A percentile compares a stretch with the other conserved stretches of the same genome.
These are phyloP conservation scores for Nycticebus coucang DNA, from an alignment of 2,113 vertebrate genomes.

Conservation along the genomic window DNA sequence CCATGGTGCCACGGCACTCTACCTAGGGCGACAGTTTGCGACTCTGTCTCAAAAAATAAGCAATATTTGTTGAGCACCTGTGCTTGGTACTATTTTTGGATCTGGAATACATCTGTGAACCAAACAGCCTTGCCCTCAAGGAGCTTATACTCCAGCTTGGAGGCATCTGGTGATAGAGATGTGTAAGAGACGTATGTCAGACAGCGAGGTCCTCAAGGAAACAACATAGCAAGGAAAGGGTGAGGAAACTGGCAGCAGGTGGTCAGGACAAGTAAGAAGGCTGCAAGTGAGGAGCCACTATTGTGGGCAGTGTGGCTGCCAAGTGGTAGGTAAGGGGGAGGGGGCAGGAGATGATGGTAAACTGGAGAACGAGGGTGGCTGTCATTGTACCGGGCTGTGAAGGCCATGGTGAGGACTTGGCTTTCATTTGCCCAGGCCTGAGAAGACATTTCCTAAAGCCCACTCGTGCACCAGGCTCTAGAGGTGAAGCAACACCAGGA, in stretches of 20 bases:
- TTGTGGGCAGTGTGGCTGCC: neutral
- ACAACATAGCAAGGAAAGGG: neutral
- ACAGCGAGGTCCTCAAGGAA: neutral
- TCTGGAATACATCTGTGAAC: neutral
- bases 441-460: neutral
- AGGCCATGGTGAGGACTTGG: neutral
- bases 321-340: too few relatives aligned
- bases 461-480: neutral
- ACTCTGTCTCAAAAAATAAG: too few relatives aligned
- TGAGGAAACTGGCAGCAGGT: neutral
- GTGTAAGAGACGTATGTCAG: neutral
- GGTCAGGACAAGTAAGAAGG: neutral
- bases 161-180: neutral
- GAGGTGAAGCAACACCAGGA: neutral
- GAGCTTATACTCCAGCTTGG: neutral
- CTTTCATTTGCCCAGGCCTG: neutral
- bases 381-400: fast-evolving
- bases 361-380: neutral
- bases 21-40: too few relatives aligned
- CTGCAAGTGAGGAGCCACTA: fast-evolving
- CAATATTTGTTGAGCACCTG: neutral
- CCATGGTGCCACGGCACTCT: too few relatives aligned
- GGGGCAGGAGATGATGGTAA: neutral
- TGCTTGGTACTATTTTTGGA: neutral
- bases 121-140: neutral